Evolutionary conservation across 2,113 vertebrate species (phyloP).

Genomic region (Elephantulus edwardii): DNA sequence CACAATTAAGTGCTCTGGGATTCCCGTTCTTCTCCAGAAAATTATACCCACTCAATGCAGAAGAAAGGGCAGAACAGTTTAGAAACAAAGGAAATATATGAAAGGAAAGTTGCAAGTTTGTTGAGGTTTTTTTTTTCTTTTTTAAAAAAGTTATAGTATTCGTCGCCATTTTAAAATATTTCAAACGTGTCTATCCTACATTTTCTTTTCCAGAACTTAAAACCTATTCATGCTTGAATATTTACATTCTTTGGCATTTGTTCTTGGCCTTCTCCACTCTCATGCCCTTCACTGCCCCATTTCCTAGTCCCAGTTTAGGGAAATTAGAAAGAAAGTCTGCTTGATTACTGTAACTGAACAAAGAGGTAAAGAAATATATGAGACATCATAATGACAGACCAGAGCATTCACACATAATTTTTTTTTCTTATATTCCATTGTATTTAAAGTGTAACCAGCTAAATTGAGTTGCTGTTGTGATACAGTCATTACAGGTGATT

Average conservation of each 20-base stretch:
- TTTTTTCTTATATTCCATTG: conserved; percentile 18
- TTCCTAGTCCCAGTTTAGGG: neutral
- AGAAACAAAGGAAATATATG: neutral
- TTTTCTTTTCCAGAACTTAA: conserved; percentile 2
- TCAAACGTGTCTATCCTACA: neutral
- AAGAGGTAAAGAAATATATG: neutral
- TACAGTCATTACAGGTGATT: neutral
- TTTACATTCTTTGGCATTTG: neutral
- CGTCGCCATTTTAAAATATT: neutral
- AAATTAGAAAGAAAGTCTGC: neutral
- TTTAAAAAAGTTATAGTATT: neutral
- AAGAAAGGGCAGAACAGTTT: neutral
- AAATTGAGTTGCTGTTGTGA: neutral
- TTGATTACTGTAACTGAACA: neutral
- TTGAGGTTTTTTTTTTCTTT: neutral
- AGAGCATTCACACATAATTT: neutral
- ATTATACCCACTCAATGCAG: neutral
- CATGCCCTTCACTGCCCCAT: neutral
- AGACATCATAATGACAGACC: neutral
- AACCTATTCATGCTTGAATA: neutral
- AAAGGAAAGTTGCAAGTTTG: neutral
- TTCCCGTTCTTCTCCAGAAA: too few relatives aligned
- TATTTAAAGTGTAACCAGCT: neutral
- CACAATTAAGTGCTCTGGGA: too few relatives aligned
- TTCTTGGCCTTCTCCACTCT: neutral